A percentile compares a stretch with the other conserved stretches of the same genome.
phyloP scores from a whole-genome alignment of 2,113 vertebrate species.

The Riparia riparia region DNA sequence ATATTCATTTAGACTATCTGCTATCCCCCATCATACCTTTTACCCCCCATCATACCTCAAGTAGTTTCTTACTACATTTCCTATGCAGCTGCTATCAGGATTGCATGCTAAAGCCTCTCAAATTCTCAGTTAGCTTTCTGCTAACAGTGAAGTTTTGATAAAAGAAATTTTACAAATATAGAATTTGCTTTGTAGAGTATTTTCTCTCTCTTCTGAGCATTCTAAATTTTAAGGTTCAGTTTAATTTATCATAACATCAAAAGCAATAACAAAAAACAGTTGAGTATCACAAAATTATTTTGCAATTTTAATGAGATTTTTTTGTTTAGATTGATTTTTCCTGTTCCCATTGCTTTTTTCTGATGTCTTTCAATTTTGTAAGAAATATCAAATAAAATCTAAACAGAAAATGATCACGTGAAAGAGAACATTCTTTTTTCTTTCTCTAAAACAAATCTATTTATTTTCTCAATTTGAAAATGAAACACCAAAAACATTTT shows the following conservation, averaged over 20 bases:
- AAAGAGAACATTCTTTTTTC: not conserved
- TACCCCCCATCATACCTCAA: not conserved
- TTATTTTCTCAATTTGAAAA: not conserved
- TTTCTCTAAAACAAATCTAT: not conserved
- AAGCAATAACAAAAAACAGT: not conserved
- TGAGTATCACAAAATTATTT: not conserved
- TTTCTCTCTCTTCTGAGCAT: not conserved
- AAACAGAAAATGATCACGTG: not conserved
- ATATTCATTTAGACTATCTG: too few species aligned
- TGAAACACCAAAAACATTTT: not conserved
- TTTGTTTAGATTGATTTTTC: not conserved
- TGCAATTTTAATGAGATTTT: not conserved
- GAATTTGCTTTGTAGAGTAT: not conserved
- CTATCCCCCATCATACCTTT: too few species aligned
- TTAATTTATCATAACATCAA: not conserved
- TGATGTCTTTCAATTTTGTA: not conserved
- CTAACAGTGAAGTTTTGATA: not conserved
- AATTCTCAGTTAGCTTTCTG: not conserved
- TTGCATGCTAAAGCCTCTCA: not conserved
- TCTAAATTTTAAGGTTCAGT: not conserved
- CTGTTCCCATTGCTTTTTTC: not conserved
- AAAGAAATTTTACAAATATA: not conserved
- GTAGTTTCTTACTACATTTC: not conserved
- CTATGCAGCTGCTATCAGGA: not conserved
- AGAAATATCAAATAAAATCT: not conserved